Evolutionary conservation across 2,888 invertebrate genomes (phyloP).

Genomic region (Sesia apiformis): DNA sequence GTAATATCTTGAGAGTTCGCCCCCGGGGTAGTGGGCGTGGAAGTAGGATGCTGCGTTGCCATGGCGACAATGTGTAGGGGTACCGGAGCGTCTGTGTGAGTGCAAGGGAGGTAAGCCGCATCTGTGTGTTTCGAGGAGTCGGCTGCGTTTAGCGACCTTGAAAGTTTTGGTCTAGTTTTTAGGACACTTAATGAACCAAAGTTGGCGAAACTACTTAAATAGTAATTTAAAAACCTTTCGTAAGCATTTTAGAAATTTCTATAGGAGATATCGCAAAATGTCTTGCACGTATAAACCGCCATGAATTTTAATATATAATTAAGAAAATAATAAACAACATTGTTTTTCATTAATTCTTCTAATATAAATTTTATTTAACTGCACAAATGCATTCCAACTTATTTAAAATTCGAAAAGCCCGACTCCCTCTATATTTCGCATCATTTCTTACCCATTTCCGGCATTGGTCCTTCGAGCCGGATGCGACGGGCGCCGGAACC

Average conservation of each 20-base stretch:
- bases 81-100: constrained; percentile 39
- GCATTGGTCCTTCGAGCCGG: constrained; percentile 51
- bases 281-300: too few relatives aligned
- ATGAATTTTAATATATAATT: too few relatives aligned
- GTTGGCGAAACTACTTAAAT: too few relatives aligned
- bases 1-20: constrained; percentile 72
- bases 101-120: constrained; percentile 26
- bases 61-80: constrained; percentile 73
- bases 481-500: constrained; percentile 43
- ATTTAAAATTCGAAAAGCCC: too few relatives aligned
- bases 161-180: constrained; percentile 58
- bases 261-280: too few relatives aligned
- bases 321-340: too few relatives aligned
- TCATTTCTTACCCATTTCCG: constrained; percentile 52
- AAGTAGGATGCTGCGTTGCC: constrained; percentile 77
- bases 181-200: not conserved
- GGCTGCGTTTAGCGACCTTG: constrained; percentile 48
- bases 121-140: constrained; percentile 25
- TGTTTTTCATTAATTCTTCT: too few relatives aligned
- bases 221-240: not conserved
- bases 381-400: too few relatives aligned
- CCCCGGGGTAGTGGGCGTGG: constrained; percentile 74
- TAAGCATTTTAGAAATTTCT: too few relatives aligned
- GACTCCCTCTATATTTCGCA: constrained; percentile 4
- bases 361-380: too few relatives aligned